Percentiles rank a stretch among this genome's conserved stretches.
phyloP scores from a whole-genome alignment of 2,113 vertebrate species.

The Pelvicachromis taeniatus region DNA sequence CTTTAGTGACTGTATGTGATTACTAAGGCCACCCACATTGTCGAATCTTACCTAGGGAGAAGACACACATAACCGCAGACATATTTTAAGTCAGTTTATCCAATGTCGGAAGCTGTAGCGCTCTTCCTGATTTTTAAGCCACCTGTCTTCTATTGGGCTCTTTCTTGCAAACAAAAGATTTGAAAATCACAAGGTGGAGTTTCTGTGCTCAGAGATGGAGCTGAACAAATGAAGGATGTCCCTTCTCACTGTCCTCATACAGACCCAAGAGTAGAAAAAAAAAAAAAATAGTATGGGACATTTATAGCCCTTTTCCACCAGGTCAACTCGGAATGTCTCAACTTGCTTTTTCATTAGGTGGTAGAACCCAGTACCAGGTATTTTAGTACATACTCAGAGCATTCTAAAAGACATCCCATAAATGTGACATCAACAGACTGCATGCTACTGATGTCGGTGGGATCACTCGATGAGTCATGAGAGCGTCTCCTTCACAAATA shows the following conservation, averaged over 20 bases:
- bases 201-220: background rate
- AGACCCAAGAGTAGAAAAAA: background rate
- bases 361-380: background rate
- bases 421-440: accelerated
- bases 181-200: background rate
- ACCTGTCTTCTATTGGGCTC: background rate
- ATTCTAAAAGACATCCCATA: background rate
- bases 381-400: background rate
- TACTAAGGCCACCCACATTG: conserved; percentile 89
- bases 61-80: background rate
- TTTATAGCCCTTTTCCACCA: background rate
- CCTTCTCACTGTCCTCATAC: background rate
- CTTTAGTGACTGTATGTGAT: conserved; percentile 95
- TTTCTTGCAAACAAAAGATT: background rate
- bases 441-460: background rate
- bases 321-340: background rate
- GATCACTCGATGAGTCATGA: background rate
- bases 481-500: background rate
- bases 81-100: background rate
- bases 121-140: background rate
- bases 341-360: accelerated
- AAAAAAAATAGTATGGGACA: background rate
- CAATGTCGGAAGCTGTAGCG: background rate
- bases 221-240: background rate
- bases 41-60: conserved; percentile 88